Evolutionary conservation across 2,113 vertebrate genomes (phyloP), one percentile per base, ranked within the genome.

Genomic region (Alosa alosa): DNA sequence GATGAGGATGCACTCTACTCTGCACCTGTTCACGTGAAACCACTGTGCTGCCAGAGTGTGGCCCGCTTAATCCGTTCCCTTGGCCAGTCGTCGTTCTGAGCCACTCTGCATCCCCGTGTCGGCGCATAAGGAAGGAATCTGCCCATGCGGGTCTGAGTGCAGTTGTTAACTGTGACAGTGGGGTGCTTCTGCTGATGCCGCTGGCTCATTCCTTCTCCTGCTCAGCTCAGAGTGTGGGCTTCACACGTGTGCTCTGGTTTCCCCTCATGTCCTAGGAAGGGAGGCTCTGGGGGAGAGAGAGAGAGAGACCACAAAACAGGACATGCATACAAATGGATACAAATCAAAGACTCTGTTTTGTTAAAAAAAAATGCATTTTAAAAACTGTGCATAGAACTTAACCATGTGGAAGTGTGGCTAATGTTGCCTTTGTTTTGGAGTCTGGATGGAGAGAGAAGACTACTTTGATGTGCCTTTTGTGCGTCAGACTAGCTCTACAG

Each of bases 101-200:
- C 81, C 50, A 39, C 1, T 57, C 85, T 68, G 50, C 83, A 25
- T 55, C 44, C 45, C 72, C 78, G 50, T 18, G 25, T 49, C 41
- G 44, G 57, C 82, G 10, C 86, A 83, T 55, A 55, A 81, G 84
- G 81, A 85, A 85, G 89, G 87, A 87, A 86, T 90, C 85, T 83
- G 49, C 85, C 86, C 83, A 46, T 83, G 86, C 78, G 1, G 81
- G 45, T 86, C 86, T 86, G 86, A 88, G 46, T 83, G 83, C 86
- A 84, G 82, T 86, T 86, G 81, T 88, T 85, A 60, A 86, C 72
- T 90, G 85, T 84, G 86, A 78, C 83, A 81, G 89, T 84, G 89
- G 90, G 88, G 81, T 64, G 83, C 84, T 85, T 87, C 89, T 90
- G 89, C 84, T 22, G 41, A 2, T 44, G 20, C 49, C 75, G 85